Evolutionary conservation across 1,140 invertebrate species (phyloP), one percentile per base, ranked within the genome.

Genomic region (Conus ventricosus): DNA sequence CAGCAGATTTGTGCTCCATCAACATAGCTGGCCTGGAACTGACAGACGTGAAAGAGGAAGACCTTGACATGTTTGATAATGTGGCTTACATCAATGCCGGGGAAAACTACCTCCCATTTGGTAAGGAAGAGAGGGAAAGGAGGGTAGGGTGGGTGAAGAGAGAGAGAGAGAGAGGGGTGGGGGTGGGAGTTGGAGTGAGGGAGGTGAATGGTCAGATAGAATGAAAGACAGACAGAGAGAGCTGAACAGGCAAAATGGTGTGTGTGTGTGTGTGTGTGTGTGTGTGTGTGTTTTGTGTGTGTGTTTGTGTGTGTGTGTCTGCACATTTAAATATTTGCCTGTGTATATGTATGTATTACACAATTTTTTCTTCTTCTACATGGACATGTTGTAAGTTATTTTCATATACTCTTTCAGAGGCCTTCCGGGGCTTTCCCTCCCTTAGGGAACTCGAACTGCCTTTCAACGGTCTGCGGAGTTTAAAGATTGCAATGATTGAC

Each of bases 81-180:
- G 94, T 95, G 6, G 93, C 93, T 60, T 94, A 95, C 91, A 92
- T 95, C 13, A 95, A 95, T 92, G 95, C 95, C 25, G 92, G 92
- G 76, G 95, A 95, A 84, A 95, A 95, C 91, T 93, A 90, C 86
- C 91, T 95, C 25, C 93, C 93, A 3, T 92, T 95, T 89, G 93
- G 94, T 95, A 88, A 87, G 92, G 87, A 71, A 71, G 23, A 23
- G 67, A 23, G 67, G 11, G 67, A 23, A 17, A 20, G 11, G 23
- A 23, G 20, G 7, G 67, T 15, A 71, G 67, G 20, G 67, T 71
- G 7, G 60, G 10, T 63, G 60, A 63, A 63, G 60, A 20, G 10
- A 63, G 17, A 11, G 17, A 20, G 60, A 20, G 60, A 13, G 60
- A 20, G 60, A 63, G 23, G 15, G 71, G 71, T 1, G 71, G 15